Evolutionary conservation across 2,888 invertebrate species (phyloP).

Genomic region (Platynereis dumerilii): DNA sequence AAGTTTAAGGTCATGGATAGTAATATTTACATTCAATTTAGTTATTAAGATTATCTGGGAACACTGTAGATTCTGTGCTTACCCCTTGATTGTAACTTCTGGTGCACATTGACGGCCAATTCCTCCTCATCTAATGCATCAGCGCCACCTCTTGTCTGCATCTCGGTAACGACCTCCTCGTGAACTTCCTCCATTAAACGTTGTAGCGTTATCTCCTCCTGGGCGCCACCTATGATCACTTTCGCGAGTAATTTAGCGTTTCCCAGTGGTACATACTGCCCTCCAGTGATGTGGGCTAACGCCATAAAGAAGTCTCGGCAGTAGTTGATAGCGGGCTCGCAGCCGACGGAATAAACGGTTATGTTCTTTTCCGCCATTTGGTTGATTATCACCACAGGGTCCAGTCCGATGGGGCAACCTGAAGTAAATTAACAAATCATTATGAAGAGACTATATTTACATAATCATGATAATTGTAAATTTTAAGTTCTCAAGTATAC

Average conservation of each 20-base stretch:
- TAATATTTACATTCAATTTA: no score
- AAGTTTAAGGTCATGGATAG: no score
- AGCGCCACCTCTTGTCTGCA: conserved; percentile 38
- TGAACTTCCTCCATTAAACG: conserved; percentile 50
- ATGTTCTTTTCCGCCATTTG: conserved; percentile 52
- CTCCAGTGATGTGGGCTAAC: conserved; percentile 53
- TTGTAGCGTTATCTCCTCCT: conserved; percentile 55
- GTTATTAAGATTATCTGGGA: no score
- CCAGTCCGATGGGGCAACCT: conserved; percentile 53
- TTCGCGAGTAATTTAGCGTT: conserved; percentile 43
- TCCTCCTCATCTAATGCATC: neutral
- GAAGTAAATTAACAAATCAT: neutral
- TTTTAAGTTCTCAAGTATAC: no score
- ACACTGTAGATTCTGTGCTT: neutral
- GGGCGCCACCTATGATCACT: conserved; percentile 50
- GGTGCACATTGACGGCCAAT: neutral
- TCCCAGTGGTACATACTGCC: conserved; percentile 55
- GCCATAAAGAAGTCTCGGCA: conserved; percentile 55
- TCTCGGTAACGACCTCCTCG: conserved; percentile 41
- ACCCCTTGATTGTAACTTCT: neutral
- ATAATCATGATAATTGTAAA: no score
- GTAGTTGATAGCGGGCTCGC: conserved; percentile 48
- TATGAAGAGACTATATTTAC: no score
- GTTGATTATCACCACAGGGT: conserved; percentile 48
- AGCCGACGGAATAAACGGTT: conserved; percentile 53